Evolutionary conservation across 2,888 invertebrate genomes (phyloP), one percentile per base, ranked within the genome.

Genomic region (Chalcis sispes): DNA sequence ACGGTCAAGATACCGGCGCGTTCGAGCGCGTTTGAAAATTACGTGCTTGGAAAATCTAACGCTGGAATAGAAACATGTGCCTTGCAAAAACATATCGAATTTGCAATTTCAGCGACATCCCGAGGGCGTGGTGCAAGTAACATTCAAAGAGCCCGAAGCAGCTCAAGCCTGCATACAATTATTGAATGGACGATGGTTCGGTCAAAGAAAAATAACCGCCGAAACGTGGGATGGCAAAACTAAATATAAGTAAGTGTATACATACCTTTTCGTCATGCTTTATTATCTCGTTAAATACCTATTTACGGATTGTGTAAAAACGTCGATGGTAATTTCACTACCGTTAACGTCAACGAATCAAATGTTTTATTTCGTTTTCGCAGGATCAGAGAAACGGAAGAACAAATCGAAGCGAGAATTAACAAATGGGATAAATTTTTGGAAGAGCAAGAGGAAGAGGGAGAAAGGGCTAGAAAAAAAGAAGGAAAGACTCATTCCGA

Each of bases 141-240:
- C 94, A 23, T 99, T 98, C 93, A 92, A 94, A 66, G 94, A 94
- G 74, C 94, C 96, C 0, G 97, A 97, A 86, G 95, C 95, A 87
- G 98, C 99, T 0, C 98, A 99, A 89, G 92, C 94, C 73, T 98
- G 97, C 62, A 93, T 99, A 13, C 91, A 92, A 81, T 92, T 96
- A 80, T 92, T 99, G 85, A 95, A 98, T 88, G 95, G 96, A 1
- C 91, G 98, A 48, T 96, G 95, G 93, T 98, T 98, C 90, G 96
- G 95, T 8, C 94, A 97, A 86, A 91, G 96, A 48, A 92, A 94
- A 88, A 91, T 99, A 32, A 92, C 91, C 2, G 98, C 98, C 2
- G 94, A 95, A 86, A 93, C 95, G 79, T 99, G 97, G 96, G 98
- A 99, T 90, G 99, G 99, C 20, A 95, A 95, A 87, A 96, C 97